Evolutionary conservation across 2,888 invertebrate genomes (phyloP).

Genomic region (Polyommatus icarus): DNA sequence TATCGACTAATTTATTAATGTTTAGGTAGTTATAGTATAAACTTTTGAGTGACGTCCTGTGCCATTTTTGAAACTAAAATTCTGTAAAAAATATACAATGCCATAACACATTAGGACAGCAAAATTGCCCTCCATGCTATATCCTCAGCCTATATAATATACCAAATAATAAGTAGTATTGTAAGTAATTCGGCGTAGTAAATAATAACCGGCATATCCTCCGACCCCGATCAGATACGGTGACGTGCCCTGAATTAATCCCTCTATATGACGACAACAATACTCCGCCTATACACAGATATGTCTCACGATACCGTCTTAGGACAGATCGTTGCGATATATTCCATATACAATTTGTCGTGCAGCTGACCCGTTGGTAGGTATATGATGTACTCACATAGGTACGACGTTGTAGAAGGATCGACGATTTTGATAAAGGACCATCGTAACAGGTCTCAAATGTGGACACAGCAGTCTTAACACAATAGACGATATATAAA

Average conservation of each 20-base stretch:
- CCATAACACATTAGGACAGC: not conserved
- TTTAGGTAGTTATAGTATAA: too few species aligned
- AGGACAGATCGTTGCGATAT: conserved; percentile 19
- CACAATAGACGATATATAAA: too few species aligned
- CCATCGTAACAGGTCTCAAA: not conserved
- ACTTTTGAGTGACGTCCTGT: not conserved
- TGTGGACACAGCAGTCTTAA: not conserved
- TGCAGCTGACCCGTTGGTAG: not conserved
- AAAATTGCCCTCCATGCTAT: not conserved
- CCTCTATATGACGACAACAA: conserved; percentile 67
- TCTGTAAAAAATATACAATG: not conserved
- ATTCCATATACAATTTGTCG: conserved; percentile 21
- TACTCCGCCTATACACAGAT: conserved; percentile 41
- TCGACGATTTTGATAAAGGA: not conserved
- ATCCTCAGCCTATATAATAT: not conserved
- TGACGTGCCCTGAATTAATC: conserved; percentile 76
- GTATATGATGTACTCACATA: not conserved
- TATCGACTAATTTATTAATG: too few species aligned
- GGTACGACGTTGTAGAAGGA: not conserved
- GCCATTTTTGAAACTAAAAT: not conserved
- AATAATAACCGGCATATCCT: conserved; percentile 54
- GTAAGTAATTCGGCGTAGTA: conserved; percentile 39
- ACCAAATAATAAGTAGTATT: conserved; percentile 21
- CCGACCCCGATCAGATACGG: conserved; percentile 71
- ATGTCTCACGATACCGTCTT: conserved; percentile 23